Base-by-base conservation (phyloP, 2,888 invertebrate genomes). In the Agrochola litura region DNA sequence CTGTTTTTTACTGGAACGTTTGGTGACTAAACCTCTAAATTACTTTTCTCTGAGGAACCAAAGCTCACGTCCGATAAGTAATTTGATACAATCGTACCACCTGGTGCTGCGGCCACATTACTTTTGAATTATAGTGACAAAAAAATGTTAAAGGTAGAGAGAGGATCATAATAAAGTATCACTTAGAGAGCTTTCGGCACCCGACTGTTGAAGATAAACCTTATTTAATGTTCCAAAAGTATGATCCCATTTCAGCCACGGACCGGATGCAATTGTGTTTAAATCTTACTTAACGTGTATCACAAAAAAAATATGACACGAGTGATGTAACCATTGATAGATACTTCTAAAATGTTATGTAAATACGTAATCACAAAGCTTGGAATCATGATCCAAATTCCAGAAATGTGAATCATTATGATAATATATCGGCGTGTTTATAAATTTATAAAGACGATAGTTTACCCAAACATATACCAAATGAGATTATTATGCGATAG, bases 21-120 rank as follows among this genome's bases (percentile, higher is more conserved):
- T 81, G 58, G 79, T 83, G 73, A 84, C 80, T 82, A 82, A 79
- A 71, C 70, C 76, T 78, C 73, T 78, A 84, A 81, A 79, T 82
- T 72, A 79, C 76, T 79, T 81, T 83, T 79, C 72, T 72, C 56
- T 77, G 58, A 65, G 43, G 41, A 80, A 63, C 66, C 75, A 76
- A 87, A 79, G 71, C 83, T 86, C 85, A 84, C 81, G 81, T 86
- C 78, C 88, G 84, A 86, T 86, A 81, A 83, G 93, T 94, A 94
- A 94, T 94, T 92, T 91, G 91, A 95, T 93, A 94, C 90, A 92
- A 91, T 90, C 91, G 85, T 83, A 89, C 93, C 95, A 94, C 92
- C 94, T 81, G 91, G 89, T 92, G 93, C 85, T 90, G 87, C 85
- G 83, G 89, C 86, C 89, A 89, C 91, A 92, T 93, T 92, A 92